phyloP scores from a whole-genome alignment of 2,797 vertebrate genomes.

The Cuniculus paca region DNA sequence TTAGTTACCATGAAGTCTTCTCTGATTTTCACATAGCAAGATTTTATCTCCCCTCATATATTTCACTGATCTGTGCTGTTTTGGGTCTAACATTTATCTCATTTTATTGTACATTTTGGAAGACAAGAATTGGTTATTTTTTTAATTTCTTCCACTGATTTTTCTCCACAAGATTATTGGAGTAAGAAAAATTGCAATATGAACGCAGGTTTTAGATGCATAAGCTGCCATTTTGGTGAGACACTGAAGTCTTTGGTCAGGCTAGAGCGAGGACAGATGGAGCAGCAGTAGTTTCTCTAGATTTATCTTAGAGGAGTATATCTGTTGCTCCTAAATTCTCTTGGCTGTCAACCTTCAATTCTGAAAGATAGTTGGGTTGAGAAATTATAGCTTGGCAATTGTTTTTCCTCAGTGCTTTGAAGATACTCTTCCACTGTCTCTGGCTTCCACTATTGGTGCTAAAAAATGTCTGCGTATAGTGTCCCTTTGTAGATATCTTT shows the following conservation, averaged over 20 bases:
- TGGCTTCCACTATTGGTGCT: neutral
- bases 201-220: neutral
- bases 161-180: neutral
- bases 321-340: neutral
- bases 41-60: neutral
- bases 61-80: neutral
- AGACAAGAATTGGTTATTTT: neutral
- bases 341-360: slow-evolving; percentile 12
- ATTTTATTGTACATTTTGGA: neutral
- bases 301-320: neutral
- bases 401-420: neutral
- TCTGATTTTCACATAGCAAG: neutral
- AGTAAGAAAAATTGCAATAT: neutral
- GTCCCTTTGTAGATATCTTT: neutral
- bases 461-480: neutral
- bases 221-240: neutral
- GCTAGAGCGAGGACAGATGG: neutral
- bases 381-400: neutral
- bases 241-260: neutral
- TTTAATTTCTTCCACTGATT: neutral
- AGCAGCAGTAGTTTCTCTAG: neutral
- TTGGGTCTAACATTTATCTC: neutral
- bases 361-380: neutral
- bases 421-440: neutral
- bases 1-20: neutral